phyloP scores from a whole-genome alignment of 2,113 vertebrate species.

The Trematomus loennbergii region DNA sequence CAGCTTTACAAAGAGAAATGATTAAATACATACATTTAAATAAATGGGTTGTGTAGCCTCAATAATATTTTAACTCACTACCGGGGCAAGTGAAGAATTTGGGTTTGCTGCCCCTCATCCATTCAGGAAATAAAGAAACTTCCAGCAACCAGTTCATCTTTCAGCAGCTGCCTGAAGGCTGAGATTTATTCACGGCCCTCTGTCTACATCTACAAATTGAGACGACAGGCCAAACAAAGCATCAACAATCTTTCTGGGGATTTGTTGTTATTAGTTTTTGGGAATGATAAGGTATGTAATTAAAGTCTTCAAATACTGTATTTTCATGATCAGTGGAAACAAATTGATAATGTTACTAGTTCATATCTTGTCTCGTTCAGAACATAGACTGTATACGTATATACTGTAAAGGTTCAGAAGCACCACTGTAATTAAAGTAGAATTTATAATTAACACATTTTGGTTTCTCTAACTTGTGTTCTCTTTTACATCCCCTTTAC shows the following conservation, averaged over 20 bases:
- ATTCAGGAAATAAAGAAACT: conserved; percentile 27
- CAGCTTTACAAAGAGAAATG: not conserved
- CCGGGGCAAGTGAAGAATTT: not conserved
- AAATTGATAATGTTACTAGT: conserved; percentile 28
- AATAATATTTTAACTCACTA: conserved; percentile 8
- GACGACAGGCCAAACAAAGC: conserved; percentile 44
- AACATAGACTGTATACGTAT: no score
- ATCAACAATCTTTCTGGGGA: conserved; percentile 14
- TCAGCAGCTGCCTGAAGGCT: conserved; percentile 31
- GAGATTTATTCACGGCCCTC: conserved; percentile 47
- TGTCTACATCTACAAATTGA: conserved; percentile 12
- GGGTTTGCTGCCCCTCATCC: conserved; percentile 14
- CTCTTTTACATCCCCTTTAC: no score
- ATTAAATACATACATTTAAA: conserved; percentile 1
- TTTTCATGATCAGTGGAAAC: conserved; percentile 28
- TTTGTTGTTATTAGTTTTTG: conserved; percentile 22
- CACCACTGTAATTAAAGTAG: not conserved
- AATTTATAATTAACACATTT: no score
- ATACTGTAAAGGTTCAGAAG: not conserved
- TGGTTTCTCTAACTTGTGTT: no score
- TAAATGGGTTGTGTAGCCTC: conserved; percentile 5
- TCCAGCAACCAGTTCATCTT: conserved; percentile 31
- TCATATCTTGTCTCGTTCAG: conserved; percentile 14
- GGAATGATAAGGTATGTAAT: conserved; percentile 25
- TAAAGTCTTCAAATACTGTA: conserved; percentile 21